phyloP scores from a whole-genome alignment of 1,140 invertebrate species.

The Alviniconcha marisindica region DNA sequence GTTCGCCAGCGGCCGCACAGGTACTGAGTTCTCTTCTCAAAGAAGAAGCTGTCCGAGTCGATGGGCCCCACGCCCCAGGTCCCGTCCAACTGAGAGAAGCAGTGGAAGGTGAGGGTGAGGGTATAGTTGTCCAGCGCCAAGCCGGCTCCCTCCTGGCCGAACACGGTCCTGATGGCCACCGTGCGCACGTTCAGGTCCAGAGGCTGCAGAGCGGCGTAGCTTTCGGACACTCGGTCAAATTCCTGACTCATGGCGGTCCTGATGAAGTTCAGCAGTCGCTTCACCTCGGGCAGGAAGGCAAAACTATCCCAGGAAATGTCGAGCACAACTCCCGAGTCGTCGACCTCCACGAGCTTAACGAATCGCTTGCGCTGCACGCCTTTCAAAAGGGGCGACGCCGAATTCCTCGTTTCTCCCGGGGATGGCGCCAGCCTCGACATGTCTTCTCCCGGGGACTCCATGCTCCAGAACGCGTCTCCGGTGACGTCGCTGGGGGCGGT shows the following conservation, averaged over 20 bases:
- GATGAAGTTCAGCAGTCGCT: background rate
- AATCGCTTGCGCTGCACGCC: background rate
- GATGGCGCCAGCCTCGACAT: background rate
- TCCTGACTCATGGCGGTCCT: background rate
- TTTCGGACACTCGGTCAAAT: background rate
- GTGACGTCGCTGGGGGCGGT: background rate
- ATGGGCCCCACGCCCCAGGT: background rate
- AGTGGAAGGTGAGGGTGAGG: conserved; percentile 21
- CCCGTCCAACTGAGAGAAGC: background rate
- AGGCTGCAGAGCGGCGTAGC: background rate
- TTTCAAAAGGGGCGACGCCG: background rate
- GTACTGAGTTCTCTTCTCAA: background rate
- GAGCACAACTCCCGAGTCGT: conserved; percentile 1
- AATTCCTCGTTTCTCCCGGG: background rate
- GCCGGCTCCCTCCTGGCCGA: conserved; percentile 7
- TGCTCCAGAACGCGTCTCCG: background rate
- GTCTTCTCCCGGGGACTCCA: conserved; percentile 1
- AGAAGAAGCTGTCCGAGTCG: conserved; percentile 4
- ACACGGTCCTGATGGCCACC: background rate
- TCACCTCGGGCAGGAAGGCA: background rate
- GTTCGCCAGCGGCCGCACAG: background rate
- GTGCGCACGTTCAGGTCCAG: background rate
- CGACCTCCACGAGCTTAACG: conserved; percentile 9
- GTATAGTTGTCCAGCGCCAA: background rate
- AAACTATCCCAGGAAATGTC: background rate